Evolutionary conservation across 2,888 invertebrate species (phyloP).

Genomic region (Pharmacophagus antenor): DNA sequence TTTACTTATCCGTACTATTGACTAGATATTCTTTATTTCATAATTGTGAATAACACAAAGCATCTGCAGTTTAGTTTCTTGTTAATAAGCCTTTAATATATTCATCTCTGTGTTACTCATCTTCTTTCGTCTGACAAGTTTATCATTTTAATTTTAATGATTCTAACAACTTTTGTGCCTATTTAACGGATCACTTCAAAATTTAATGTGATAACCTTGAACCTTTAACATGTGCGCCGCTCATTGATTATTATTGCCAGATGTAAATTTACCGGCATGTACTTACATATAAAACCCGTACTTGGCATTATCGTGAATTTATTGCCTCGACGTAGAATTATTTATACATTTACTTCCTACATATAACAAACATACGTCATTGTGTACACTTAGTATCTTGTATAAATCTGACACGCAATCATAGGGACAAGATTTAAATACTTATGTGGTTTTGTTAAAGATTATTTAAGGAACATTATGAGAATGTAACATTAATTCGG

Average conservation of each 20-base stretch:
- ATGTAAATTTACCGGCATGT: slow-evolving; percentile 17
- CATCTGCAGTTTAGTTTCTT: too few species aligned
- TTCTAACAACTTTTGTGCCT: not conserved
- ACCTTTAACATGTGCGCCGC: slow-evolving; percentile 4
- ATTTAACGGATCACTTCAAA: slow-evolving; percentile 9
- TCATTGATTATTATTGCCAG: slow-evolving; percentile 14
- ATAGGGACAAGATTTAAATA: not conserved
- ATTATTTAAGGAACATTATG: not conserved
- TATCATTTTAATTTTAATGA: slow-evolving; percentile 1
- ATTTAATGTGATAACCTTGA: slow-evolving; percentile 12
- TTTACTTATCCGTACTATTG: not conserved
- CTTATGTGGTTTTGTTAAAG: not conserved
- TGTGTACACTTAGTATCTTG: slow-evolving; percentile 4
- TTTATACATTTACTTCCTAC: slow-evolving; percentile 22
- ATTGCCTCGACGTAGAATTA: slow-evolving; percentile 11
- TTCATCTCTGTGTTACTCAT: not conserved
- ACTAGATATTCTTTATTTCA: not conserved
- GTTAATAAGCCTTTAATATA: too few species aligned
- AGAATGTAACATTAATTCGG: not conserved
- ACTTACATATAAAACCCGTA: slow-evolving; percentile 12
- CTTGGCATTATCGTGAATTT: slow-evolving; percentile 23
- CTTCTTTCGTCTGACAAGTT: not conserved
- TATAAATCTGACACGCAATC: not conserved
- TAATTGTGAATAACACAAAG: not conserved
- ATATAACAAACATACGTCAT: slow-evolving; percentile 1